Conservation (phyloP, 2,888 invertebrate genomes). For the Sinotaia quadrata region DNA sequence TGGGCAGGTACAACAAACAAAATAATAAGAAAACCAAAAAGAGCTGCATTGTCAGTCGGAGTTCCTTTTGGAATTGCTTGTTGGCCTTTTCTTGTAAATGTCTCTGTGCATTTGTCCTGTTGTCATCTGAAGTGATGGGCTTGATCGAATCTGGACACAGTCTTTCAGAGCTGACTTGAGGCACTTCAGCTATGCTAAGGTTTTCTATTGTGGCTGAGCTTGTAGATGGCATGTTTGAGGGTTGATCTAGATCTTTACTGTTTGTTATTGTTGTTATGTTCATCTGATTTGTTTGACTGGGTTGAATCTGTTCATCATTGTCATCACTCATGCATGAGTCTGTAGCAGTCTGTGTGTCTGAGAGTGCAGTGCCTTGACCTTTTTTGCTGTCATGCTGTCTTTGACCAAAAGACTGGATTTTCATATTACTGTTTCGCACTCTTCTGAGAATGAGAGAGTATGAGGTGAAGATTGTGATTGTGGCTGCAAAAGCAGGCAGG, state of each 20-base stretch:
- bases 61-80: slow-evolving; percentile 15
- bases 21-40: slow-evolving; percentile 29
- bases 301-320: background rate
- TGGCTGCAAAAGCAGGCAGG: slow-evolving; percentile 19
- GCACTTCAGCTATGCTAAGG: no score
- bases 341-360: background rate
- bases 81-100: no score
- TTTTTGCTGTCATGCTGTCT: slow-evolving; percentile 2
- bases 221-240: no score
- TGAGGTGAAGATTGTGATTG: slow-evolving; percentile 11
- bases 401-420: background rate
- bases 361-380: background rate
- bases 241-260: no score
- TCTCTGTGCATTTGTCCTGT: no score
- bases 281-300: no score
- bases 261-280: no score
- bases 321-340: background rate
- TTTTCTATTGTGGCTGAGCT: no score
- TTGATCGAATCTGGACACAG: no score
- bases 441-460: slow-evolving; percentile 29
- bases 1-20: slow-evolving; percentile 28
- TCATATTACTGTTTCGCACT: slow-evolving; percentile 25
- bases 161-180: no score
- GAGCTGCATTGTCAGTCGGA: slow-evolving; percentile 26
- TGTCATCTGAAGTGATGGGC: no score